These are phyloP conservation scores for Lanistes nyassanus DNA, from an alignment of 1,140 invertebrate species.

Conservation along the genomic window DNA sequence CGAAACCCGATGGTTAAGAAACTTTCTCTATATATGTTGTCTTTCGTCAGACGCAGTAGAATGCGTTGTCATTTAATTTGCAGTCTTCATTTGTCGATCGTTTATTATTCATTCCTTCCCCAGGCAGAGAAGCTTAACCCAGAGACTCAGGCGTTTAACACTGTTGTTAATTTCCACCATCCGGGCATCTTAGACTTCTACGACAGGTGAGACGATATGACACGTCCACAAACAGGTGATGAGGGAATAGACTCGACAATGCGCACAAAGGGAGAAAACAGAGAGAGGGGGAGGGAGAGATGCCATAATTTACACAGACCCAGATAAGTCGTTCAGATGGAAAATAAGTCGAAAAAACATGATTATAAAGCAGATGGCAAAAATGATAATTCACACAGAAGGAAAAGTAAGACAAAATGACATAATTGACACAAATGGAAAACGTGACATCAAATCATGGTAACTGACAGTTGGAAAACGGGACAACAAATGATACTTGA, in stretches of 20 bases:
- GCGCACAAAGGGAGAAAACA: background rate
- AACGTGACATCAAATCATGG: too few relatives aligned
- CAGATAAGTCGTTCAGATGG: background rate
- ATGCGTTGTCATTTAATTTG: too few relatives aligned
- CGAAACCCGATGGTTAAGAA: too few relatives aligned
- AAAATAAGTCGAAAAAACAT: background rate
- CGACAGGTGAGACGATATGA: conserved; percentile 69
- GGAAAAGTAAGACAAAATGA: too few relatives aligned
- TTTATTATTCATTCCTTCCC: too few relatives aligned
- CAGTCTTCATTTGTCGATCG: too few relatives aligned
- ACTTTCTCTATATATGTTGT: too few relatives aligned
- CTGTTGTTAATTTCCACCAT: conserved; percentile 70
- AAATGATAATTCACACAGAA: background rate
- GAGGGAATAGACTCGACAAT: background rate
- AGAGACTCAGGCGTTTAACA: conserved; percentile 70
- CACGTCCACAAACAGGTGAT: too few relatives aligned
- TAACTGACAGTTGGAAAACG: too few relatives aligned
- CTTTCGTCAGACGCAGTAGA: too few relatives aligned
- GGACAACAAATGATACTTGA: too few relatives aligned
- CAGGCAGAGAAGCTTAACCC: conserved; percentile 50
- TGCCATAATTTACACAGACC: background rate
- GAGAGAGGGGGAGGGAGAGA: background rate
- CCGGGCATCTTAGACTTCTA: conserved; percentile 70
- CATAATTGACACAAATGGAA: too few relatives aligned
- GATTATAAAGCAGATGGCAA: background rate